Evolutionary conservation across 1,140 invertebrate species (phyloP).

Genomic region (Eciton burchellii): DNA sequence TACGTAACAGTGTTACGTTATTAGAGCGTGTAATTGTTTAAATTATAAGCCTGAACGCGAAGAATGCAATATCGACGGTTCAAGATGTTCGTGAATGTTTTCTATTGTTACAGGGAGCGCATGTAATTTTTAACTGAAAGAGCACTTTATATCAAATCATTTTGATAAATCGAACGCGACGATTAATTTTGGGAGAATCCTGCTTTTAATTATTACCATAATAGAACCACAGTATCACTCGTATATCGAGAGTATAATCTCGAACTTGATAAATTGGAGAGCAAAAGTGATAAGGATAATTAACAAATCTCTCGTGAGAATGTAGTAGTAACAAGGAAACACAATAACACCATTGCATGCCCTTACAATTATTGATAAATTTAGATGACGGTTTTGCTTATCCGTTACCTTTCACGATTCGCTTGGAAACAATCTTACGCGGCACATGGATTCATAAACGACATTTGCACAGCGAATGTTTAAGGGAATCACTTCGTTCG

Average conservation of each 20-base stretch:
- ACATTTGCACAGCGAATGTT: slow-evolving; percentile 8
- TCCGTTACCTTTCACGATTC: slow-evolving; percentile 27
- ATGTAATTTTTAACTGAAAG: slow-evolving; percentile 21
- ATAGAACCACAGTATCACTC: not conserved
- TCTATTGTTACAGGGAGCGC: slow-evolving; percentile 24
- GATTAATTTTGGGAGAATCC: slow-evolving; percentile 41
- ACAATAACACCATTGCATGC: slow-evolving; percentile 5
- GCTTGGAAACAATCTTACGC: not conserved
- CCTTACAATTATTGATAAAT: slow-evolving; percentile 38
- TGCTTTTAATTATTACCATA: slow-evolving; percentile 14
- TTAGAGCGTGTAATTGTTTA: slow-evolving; percentile 20
- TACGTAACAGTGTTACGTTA: slow-evolving; percentile 4
- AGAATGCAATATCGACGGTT: not conserved
- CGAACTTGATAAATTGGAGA: not conserved
- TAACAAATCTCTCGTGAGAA: slow-evolving; percentile 2
- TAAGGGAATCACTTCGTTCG: not conserved
- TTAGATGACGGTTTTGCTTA: slow-evolving; percentile 17
- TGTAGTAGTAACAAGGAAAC: not conserved
- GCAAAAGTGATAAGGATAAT: slow-evolving; percentile 8
- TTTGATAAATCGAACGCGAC: slow-evolving; percentile 12
- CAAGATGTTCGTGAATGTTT: slow-evolving; percentile 2
- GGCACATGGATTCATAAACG: not conserved
- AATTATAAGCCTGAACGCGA: not conserved
- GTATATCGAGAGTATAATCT: slow-evolving; percentile 24
- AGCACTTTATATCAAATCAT: not conserved